phyloP scores from a whole-genome alignment of 2,113 vertebrate species.

The Marmota flaviventris region DNA sequence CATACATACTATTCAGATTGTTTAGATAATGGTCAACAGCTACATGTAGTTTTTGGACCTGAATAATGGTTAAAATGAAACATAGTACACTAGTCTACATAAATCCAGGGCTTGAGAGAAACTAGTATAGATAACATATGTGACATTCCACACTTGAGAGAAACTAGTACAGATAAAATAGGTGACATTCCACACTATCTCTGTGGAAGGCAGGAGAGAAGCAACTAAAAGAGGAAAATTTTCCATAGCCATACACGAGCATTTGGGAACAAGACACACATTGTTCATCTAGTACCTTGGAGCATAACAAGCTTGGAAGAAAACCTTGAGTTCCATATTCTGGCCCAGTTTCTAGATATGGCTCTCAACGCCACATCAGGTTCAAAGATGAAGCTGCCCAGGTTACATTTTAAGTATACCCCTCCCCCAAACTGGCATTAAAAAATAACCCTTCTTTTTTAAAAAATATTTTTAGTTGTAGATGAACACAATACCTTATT shows the following conservation, averaged over 20 bases:
- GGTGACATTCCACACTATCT: neutral
- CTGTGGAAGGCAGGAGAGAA: slow-evolving; percentile 15
- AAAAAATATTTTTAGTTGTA: too few species aligned
- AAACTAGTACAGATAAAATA: neutral
- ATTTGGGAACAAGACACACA: neutral
- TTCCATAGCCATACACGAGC: neutral
- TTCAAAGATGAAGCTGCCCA: neutral
- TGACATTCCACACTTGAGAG: neutral
- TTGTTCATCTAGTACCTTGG: neutral
- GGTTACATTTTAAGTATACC: neutral
- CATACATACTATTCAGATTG: neutral
- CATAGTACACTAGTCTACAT: neutral
- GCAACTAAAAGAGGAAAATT: neutral
- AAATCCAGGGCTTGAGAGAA: neutral
- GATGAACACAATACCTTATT: too few species aligned
- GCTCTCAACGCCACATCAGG: neutral
- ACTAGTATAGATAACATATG: neutral
- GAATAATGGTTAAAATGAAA: slow-evolving; percentile 7
- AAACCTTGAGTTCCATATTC: neutral
- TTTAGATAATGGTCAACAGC: neutral
- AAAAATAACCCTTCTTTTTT: too few species aligned
- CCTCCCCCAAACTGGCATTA: neutral
- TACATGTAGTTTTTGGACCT: neutral
- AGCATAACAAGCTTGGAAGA: neutral
- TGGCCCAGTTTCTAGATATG: neutral